Base-by-base conservation (phyloP, 2,888 invertebrate genomes). In the Patella depressa region DNA sequence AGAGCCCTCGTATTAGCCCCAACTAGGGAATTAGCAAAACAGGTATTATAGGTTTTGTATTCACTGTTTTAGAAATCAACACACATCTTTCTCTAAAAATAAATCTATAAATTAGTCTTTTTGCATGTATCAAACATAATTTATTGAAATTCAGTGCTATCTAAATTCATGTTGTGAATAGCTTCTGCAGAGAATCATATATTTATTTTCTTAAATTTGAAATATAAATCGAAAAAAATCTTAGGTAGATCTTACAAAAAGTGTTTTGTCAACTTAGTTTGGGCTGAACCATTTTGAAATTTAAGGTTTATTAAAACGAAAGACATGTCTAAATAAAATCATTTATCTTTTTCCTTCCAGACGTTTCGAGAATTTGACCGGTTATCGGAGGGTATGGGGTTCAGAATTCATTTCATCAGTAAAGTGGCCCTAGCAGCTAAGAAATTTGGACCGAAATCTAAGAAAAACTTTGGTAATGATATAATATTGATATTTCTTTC, bases 1-100 rank as follows among this genome's bases (percentile, higher is more conserved):
- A 93, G 98, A 81, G 97, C 97, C 12, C 92, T 99, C 2, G 94
- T 99, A 72, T 93, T 99, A 15, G 96, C 97, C 85, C 99, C 99
- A 9, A 98, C 99, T 0, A 93, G 98, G 84, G 98, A 99, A 92
- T 93, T 99, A 73, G 97, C 98, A 0, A 95, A 95, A 85, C 98
- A 99, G 93, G 98, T 96, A 78, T 53, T 57, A 5, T 45, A 73
- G 53, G 45, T 14, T 45, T 29, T n/a, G 15, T 19, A 24, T 11
- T 12, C 14, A 17, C 65, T 72, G 7, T 69, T 19, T 65, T n/a
- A 2, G 1, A 19, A 12, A 17, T 24, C 0, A 65, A 65, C 24
- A 9, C 3, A 14, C 11, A 19, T 59, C 59, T 19, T 9, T 59
- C 7, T 9, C 0, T 45, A n/a, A n/a, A n/a, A n/a, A 9, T 45